Percentiles rank a stretch among this genome's conserved stretches.
Conservation (phyloP, 2,113 vertebrate species). For the Mormyrus lacerda region DNA sequence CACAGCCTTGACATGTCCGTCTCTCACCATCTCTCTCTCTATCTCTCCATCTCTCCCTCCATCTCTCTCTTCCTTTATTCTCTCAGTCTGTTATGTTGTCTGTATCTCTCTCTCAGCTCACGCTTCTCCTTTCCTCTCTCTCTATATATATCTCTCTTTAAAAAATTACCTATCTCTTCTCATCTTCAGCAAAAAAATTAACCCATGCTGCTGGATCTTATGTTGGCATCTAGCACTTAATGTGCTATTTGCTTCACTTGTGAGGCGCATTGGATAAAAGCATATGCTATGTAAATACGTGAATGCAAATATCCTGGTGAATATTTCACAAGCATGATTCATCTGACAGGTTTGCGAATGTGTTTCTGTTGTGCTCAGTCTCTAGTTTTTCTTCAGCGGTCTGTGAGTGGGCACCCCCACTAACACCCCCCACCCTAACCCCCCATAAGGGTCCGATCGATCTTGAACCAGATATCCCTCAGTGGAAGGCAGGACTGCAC, state of each 20-base stretch:
- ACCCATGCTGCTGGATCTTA: background rate
- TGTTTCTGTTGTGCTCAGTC: background rate
- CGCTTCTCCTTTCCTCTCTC: background rate
- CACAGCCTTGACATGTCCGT: background rate
- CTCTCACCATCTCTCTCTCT: background rate
- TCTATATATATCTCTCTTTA: background rate
- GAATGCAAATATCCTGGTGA: background rate
- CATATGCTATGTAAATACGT: background rate
- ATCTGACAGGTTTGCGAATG: background rate
- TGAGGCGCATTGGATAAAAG: background rate
- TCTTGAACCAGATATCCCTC: background rate
- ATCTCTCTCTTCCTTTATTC: constrained; percentile 23
- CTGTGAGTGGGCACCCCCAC: background rate
- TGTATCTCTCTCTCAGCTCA: background rate
- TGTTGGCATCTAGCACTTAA: background rate
- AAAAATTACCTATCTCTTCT: background rate
- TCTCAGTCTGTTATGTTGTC: background rate
- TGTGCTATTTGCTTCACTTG: background rate
- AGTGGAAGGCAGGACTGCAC: background rate
- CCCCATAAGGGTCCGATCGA: background rate
- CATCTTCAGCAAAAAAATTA: background rate
- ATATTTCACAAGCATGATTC: background rate
- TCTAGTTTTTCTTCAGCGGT: background rate
- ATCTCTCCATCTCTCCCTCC: background rate
- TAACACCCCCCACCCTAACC: background rate